Evolutionary conservation across 2,888 invertebrate species (phyloP), one percentile per base, ranked within the genome.

Genomic region (Synanthedon myopaeformis): DNA sequence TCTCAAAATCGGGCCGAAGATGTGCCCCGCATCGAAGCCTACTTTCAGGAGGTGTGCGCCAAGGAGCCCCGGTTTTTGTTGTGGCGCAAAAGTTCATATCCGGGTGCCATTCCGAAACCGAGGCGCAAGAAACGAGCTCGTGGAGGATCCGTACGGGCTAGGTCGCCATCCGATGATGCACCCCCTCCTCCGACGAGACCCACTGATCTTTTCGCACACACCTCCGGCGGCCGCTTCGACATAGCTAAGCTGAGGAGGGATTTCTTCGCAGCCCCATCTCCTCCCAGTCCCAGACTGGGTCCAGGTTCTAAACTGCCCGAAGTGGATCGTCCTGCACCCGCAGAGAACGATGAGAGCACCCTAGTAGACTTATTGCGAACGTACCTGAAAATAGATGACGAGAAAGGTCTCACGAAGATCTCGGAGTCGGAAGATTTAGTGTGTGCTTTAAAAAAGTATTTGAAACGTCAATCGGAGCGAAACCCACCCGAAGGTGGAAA

Each of bases 81-180:
- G 1, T 95, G 95, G 94, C 89, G 95, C 56, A 95, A 95, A 75
- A 91, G 93, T 55, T 94, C 94, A 0, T 95, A 94, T 74, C 95
- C 95, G 0, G 93, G 93, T 1, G 92, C 92, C 12, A 70, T 93
- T 49, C 88, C 91, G 10, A 89, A 89, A 58, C 86, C 90, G 56
- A 85, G 90, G 54, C 83, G 88, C 35, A 84, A 89, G 71, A 85
- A 89, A 59, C 79, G 90, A 12, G 69, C 89, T 12, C 90, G 92
- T 59, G 92, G 92, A 0, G 92, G 93, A 10, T 92, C 92, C 55
- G 92, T 91, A 62, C 84, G 93, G 4, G 89, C 90, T 4, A 90
- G 91, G 6, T 90, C 89, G 53, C 92, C 93, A 0, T 90, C 91
- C 0, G 92, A 92, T 61, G 92, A 91, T 3, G 90, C 88, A 58